Evolutionary conservation across 2,797 vertebrate genomes (phyloP).

Genomic region (Neoniphon sammara): DNA sequence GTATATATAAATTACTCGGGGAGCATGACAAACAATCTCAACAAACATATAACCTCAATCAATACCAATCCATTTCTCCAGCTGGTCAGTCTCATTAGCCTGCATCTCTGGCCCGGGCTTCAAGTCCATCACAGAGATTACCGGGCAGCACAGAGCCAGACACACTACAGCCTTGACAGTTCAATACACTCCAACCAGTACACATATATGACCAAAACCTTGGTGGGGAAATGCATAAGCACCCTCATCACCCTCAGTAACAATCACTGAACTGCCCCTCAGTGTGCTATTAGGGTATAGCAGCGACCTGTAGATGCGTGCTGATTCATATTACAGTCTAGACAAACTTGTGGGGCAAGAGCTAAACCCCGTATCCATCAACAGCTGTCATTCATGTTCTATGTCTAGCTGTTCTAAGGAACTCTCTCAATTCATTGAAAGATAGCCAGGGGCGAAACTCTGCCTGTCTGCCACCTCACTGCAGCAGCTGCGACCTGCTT

Average conservation of each 20-base stretch:
- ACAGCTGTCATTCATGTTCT: constrained; percentile 74
- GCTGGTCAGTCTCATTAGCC: constrained; percentile 35
- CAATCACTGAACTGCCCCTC: constrained; percentile 45
- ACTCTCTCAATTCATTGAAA: constrained; percentile 70
- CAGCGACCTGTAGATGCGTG: constrained; percentile 36
- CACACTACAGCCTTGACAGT: constrained; percentile 28
- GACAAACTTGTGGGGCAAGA: constrained; percentile 28
- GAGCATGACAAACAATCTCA: constrained; percentile 56
- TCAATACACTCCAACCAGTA: constrained; percentile 51
- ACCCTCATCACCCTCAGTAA: constrained; percentile 48
- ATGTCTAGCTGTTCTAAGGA: constrained; percentile 67
- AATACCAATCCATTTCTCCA: constrained; percentile 48
- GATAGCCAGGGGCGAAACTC: constrained; percentile 63
- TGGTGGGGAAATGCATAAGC: constrained; percentile 30
- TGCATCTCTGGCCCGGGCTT: constrained; percentile 12
- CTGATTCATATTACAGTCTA: constrained; percentile 35
- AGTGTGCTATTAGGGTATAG: constrained; percentile 24
- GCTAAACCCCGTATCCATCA: constrained; percentile 61
- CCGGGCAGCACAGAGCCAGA: not conserved
- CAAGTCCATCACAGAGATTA: constrained; percentile 13
- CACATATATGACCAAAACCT: constrained; percentile 24
- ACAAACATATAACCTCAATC: constrained; percentile 55
- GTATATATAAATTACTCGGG: constrained; percentile 54
- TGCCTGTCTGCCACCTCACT: constrained; percentile 69
- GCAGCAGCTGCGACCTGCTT: constrained; percentile 77